These are phyloP conservation scores for Fringilla coelebs DNA, from an alignment of 2,797 vertebrate species.

Conservation along the genomic window DNA sequence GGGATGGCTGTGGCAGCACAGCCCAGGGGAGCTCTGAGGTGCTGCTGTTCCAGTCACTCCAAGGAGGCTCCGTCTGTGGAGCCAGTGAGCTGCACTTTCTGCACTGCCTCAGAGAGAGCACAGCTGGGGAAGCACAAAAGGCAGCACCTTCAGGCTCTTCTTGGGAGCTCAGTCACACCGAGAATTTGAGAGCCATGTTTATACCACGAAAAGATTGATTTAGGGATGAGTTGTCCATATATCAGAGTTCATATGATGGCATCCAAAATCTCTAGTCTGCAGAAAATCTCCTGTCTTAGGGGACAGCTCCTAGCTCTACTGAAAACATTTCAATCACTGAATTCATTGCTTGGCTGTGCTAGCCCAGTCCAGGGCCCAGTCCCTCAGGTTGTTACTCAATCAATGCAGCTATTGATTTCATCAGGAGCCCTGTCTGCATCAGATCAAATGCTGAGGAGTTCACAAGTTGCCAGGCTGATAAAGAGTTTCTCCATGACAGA, in stretches of 20 bases:
- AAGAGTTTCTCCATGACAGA: conserved; percentile 15
- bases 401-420: conserved; percentile 28
- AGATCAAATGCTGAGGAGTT: conserved; percentile 24
- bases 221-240: neutral
- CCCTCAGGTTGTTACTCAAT: conserved; percentile 15
- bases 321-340: conserved; percentile 31
- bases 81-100: neutral
- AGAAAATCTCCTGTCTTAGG: conserved; percentile 13
- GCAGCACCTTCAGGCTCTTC: neutral
- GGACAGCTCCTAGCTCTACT: neutral
- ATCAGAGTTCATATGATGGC: neutral
- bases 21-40: neutral
- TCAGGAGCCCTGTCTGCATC: conserved; percentile 24
- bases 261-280: neutral
- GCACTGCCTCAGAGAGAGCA: neutral
- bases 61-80: neutral
- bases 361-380: neutral
- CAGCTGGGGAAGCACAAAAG: neutral
- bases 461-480: conserved; percentile 17
- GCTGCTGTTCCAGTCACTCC: neutral
- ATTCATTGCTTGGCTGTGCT: neutral
- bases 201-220: neutral
- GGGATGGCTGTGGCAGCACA: neutral
- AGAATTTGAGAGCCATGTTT: neutral
- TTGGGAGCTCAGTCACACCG: neutral